A percentile compares a stretch with the other conserved stretches of the same genome.
These are phyloP conservation scores for Labeo catla DNA, from an alignment of 2,113 vertebrate genomes.

Conservation along the genomic window DNA sequence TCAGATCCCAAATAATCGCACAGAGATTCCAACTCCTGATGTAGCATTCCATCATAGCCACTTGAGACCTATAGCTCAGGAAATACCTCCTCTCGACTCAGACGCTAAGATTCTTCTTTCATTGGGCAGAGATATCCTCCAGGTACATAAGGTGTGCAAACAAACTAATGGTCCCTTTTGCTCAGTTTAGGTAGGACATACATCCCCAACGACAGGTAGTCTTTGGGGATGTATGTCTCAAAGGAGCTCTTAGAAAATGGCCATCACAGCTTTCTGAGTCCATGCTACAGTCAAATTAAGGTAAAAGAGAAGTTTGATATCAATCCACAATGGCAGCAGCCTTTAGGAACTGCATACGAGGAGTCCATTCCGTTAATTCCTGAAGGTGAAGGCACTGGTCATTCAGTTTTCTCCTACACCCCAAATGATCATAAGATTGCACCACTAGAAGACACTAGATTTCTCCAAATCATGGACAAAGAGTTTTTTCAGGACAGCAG, in stretches of 20 bases:
- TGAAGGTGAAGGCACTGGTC: too few relatives aligned
- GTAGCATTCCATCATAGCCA: not conserved
- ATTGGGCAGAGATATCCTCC: not conserved
- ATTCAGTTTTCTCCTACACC: too few relatives aligned
- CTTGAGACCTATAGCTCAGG: not conserved
- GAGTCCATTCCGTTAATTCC: not conserved
- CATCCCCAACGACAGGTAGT: too few relatives aligned
- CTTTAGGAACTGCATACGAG: not conserved
- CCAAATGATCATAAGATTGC: too few relatives aligned
- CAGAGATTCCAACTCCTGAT: not conserved
- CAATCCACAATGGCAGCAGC: not conserved
- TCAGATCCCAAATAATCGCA: not conserved
- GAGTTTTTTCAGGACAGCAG: too few relatives aligned
- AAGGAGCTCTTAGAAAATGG: not conserved
- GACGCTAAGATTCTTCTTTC: not conserved
- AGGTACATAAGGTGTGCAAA: not conserved
- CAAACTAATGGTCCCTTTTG: not conserved
- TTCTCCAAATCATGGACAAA: too few relatives aligned
- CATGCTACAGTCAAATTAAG: not conserved
- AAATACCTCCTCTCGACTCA: not conserved
- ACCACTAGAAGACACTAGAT: too few relatives aligned
- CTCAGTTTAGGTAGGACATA: too few relatives aligned
- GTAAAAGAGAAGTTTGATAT: not conserved
- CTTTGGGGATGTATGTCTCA: too few relatives aligned
- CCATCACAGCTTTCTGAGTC: not conserved